A percentile compares a stretch with the other conserved stretches of the same genome.
These are phyloP conservation scores for Rafetus swinhoei DNA, from an alignment of 2,113 vertebrate species.

Conservation along the genomic window DNA sequence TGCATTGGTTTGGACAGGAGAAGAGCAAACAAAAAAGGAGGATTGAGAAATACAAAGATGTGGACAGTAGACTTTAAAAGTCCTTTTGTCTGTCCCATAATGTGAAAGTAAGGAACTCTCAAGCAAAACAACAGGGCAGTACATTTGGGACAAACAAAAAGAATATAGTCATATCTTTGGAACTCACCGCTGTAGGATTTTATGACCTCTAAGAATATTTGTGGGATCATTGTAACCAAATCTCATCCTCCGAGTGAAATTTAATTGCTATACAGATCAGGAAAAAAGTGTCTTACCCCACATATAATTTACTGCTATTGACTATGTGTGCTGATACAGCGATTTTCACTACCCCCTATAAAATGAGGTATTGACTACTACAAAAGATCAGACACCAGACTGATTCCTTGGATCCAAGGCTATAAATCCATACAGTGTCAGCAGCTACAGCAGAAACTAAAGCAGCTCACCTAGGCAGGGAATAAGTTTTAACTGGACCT, in stretches of 20 bases:
- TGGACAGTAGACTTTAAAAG: neutral
- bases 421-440: neutral
- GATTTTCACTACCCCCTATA: neutral
- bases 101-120: neutral
- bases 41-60: neutral
- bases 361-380: neutral
- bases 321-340: neutral
- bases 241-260: neutral
- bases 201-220: neutral
- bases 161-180: neutral
- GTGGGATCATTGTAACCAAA: neutral
- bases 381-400: neutral
- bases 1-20: neutral
- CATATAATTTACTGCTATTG: neutral
- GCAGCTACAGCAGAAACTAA: neutral
- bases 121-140: neutral
- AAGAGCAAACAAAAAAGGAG: neutral
- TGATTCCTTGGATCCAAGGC: neutral
- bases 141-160: neutral
- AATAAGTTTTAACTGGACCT: neutral
- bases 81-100: neutral
- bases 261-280: neutral
- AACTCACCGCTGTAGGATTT: conserved; percentile 13
- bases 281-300: neutral
- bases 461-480: neutral